phyloP scores from a whole-genome alignment of 2,113 vertebrate species.

The Clarias macrocephalus region DNA sequence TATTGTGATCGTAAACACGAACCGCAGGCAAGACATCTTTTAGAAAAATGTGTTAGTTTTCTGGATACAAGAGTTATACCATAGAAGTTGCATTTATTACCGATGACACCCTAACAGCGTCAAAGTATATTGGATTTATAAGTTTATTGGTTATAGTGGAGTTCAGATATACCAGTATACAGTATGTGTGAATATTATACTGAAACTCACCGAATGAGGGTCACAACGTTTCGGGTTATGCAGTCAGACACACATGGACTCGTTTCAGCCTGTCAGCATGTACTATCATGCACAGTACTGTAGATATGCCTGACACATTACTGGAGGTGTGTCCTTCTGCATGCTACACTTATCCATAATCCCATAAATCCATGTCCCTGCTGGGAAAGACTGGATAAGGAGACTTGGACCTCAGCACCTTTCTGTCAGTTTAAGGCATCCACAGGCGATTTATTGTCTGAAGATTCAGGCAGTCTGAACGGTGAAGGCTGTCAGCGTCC shows the following conservation, averaged over 20 bases:
- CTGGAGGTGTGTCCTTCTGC: not conserved
- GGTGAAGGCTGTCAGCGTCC: not conserved
- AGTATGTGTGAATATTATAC: not conserved
- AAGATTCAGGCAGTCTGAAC: not conserved
- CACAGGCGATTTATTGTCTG: not conserved
- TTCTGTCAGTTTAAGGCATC: constrained; percentile 1
- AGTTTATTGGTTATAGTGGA: not conserved
- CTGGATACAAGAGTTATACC: not conserved
- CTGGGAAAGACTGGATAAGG: not conserved
- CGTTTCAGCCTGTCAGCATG: not conserved
- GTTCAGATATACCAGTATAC: not conserved
- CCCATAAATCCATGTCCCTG: not conserved
- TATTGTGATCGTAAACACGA: not conserved
- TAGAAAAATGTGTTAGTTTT: not conserved
- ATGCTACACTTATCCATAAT: not conserved
- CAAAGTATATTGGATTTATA: no score
- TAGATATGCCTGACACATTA: not conserved
- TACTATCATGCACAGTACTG: not conserved
- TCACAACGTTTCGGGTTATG: not conserved
- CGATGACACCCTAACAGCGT: not conserved
- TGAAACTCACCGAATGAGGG: not conserved
- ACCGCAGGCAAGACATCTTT: not conserved
- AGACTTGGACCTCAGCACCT: not conserved
- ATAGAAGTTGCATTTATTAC: not conserved
- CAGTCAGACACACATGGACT: not conserved